Percentiles rank a stretch among this genome's conserved stretches.
phyloP scores from a whole-genome alignment of 2,797 vertebrate genomes.

The Mus minutoides region DNA sequence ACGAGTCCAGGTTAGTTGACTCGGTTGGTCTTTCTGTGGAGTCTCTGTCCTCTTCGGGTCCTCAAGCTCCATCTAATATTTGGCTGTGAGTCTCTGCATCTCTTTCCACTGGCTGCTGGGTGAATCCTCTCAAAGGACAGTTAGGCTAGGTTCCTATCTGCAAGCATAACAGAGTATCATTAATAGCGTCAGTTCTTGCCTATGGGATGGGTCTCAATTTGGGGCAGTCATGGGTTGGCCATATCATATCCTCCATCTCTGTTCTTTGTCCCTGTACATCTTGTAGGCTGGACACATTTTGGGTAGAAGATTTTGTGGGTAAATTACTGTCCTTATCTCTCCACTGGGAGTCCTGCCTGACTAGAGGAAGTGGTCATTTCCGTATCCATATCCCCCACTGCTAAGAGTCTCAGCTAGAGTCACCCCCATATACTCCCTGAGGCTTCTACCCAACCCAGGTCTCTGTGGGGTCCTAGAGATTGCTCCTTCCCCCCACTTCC shows the following conservation, averaged over 20 bases:
- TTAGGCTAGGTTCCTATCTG: background rate
- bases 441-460: background rate
- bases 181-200: background rate
- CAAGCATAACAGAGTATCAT: background rate
- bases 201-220: background rate
- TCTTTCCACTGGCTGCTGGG: background rate
- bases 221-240: too few relatives aligned
- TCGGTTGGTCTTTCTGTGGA: background rate
- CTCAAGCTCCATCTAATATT: background rate
- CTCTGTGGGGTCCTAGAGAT: background rate
- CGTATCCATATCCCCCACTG: too few relatives aligned
- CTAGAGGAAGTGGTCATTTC: background rate
- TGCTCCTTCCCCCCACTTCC: background rate
- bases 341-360: background rate
- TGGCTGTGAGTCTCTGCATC: background rate
- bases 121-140: background rate
- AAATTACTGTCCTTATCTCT: background rate
- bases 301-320: background rate
- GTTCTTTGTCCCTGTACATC: background rate
- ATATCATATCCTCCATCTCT: background rate
- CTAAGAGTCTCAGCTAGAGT: background rate
- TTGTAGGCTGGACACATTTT: background rate
- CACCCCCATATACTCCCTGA: background rate
- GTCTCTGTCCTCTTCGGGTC: background rate
- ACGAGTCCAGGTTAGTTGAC: background rate